Evolutionary conservation across 2,113 vertebrate genomes (phyloP).

Genomic region (Antennarius striatus): DNA sequence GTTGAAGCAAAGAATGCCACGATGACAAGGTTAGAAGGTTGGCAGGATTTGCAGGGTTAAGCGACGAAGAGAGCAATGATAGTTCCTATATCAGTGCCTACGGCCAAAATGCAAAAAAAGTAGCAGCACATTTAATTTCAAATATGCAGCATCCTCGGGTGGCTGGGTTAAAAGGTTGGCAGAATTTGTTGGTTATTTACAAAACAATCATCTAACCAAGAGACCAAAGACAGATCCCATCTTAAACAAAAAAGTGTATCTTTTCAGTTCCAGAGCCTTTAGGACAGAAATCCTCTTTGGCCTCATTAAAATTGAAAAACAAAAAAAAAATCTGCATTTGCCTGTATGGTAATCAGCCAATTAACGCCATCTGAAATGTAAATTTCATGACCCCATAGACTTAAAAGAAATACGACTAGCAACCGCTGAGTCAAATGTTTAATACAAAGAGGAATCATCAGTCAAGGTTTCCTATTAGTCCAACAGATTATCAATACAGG

Average conservation of each 20-base stretch:
- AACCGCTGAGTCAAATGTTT: not conserved
- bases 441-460: not conserved
- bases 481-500: slow-evolving; percentile 17
- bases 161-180: too few relatives aligned
- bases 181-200: too few relatives aligned
- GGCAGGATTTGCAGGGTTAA: too few relatives aligned
- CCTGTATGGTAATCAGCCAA: slow-evolving; percentile 77
- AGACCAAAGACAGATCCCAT: too few relatives aligned
- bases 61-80: too few relatives aligned
- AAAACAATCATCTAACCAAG: too few relatives aligned
- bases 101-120: too few relatives aligned
- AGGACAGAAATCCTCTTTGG: slow-evolving; percentile 25
- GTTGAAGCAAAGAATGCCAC: too few relatives aligned
- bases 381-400: slow-evolving; percentile 57
- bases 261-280: not conserved
- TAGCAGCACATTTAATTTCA: too few relatives aligned
- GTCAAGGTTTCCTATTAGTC: slow-evolving; percentile 2
- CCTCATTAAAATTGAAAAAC: slow-evolving; percentile 67
- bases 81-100: too few relatives aligned
- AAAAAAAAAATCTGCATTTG: slow-evolving; percentile 50
- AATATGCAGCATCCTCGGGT: too few relatives aligned
- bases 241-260: not conserved
- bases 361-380: slow-evolving; percentile 72
- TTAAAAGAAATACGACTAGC: slow-evolving; percentile 43
- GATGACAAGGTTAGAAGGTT: too few relatives aligned